Base-by-base conservation (phyloP, 2,113 vertebrate species). In the Hypanus sabinus region DNA sequence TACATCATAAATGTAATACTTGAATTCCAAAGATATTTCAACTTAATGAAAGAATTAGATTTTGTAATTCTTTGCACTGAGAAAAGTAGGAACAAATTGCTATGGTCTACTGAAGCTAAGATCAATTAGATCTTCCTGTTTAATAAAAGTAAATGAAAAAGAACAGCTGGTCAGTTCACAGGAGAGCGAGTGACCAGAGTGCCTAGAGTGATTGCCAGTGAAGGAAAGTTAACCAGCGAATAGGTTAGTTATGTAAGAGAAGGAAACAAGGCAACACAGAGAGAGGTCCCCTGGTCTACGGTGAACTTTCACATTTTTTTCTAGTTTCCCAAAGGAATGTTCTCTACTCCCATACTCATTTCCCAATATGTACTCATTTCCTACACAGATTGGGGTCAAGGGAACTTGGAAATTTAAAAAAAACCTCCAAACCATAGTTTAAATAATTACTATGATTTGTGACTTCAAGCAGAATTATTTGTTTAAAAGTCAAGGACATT, bases 1-100 rank as follows among this genome's bases (percentile, higher is more conserved):
- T 93, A 93, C 73, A 93, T 93, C 70, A 93, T 93, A 93, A 93
- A 93, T 93, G 70, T 55, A 93, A 93, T 93, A 93, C 55, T 70
- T 30, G 38, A 93, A 38, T 55, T 73, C 91, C 70, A 71, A 93
- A 93, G 91, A 93, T 93, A 70, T 93, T 93, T 93, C 91, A 93
- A 71, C 70, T 73, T 93, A 93, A 93, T 93, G 68, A 93, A 73
- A 71, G 68, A 93, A 93, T 93, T 73, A 36, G 70, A 71, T 93
- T 73, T 70, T 75, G 5, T 73, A 93, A 93, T 93, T 73, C 38
- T 14, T 36, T 46, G 68, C 68, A 55, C 70, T 55, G 27, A 46
- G 68, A 73, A 75, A 92, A 93, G 70, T 93, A 93, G 22, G 24
- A 93, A 93, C 24, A 46, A 71, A 93, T 46, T 73, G 24, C 70